These are phyloP conservation scores for Prorops nasuta DNA, from an alignment of 1,140 invertebrate genomes.

Conservation along the genomic window DNA sequence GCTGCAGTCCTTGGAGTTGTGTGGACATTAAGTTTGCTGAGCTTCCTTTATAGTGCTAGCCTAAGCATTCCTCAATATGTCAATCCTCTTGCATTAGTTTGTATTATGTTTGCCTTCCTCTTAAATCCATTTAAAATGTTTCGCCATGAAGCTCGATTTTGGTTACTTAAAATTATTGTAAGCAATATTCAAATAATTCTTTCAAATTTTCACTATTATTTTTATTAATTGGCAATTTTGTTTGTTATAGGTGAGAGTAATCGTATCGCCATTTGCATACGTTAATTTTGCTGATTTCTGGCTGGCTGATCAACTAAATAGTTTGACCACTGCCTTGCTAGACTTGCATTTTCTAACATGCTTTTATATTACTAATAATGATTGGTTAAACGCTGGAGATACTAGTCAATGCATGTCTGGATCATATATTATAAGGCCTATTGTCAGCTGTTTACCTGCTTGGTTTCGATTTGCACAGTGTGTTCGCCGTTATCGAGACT, in stretches of 20 bases:
- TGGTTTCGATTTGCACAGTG: conserved; percentile 99
- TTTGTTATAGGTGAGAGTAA: conserved; percentile 71
- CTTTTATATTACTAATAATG: conserved; percentile 74
- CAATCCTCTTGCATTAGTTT: conserved; percentile 83
- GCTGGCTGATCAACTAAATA: conserved; percentile 98
- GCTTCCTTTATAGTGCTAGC: conserved; percentile 80
- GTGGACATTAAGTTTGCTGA: conserved; percentile 84
- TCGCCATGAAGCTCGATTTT: conserved; percentile 85
- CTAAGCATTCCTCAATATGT: conserved; percentile 89
- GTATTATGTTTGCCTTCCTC: conserved; percentile 85
- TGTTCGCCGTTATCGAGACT: conserved; percentile 87
- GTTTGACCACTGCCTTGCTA: conserved; percentile 81
- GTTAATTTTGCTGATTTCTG: conserved; percentile 99
- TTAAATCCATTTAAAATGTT: conserved; percentile 93
- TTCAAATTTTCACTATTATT: too few species aligned
- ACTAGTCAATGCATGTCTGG: conserved; percentile 64
- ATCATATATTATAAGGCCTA: conserved; percentile 66
- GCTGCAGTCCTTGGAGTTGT: conserved; percentile 93
- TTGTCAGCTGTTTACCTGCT: conserved; percentile 89
- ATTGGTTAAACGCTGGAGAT: conserved; percentile 67
- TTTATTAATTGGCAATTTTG: too few species aligned
- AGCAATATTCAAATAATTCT: too few species aligned
- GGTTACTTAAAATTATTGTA: conserved; percentile 76
- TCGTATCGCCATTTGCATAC: conserved; percentile 91
- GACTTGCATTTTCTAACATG: conserved; percentile 93